Evolutionary conservation across 2,888 invertebrate species (phyloP).

Genomic region (Drepanosiphum platanoidis): DNA sequence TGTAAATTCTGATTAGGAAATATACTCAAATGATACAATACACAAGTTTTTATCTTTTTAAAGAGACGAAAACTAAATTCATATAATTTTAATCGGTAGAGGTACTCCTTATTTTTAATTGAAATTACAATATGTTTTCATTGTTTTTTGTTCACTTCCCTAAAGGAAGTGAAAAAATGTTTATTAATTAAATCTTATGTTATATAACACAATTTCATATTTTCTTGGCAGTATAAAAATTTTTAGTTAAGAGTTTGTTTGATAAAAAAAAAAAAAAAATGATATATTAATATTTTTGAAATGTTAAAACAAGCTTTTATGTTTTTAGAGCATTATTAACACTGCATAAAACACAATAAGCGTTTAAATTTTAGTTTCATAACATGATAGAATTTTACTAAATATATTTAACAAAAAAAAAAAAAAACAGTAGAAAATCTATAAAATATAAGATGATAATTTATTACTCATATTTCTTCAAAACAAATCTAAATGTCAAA

Average conservation of each 20-base stretch:
- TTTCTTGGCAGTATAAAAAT: not conserved
- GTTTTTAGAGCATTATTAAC: not conserved
- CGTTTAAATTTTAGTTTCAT: not conserved
- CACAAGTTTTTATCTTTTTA: too few species aligned
- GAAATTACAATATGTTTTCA: too few species aligned
- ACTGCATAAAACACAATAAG: not conserved
- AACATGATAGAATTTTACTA: not conserved
- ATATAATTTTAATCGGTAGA: too few species aligned
- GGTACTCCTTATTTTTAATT: too few species aligned
- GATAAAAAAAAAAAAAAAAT: not conserved
- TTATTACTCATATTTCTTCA: not conserved
- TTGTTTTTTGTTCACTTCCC: too few species aligned
- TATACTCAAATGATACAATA: too few species aligned
- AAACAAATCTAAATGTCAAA: not conserved
- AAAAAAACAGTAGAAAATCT: not conserved
- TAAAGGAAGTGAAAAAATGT: too few species aligned
- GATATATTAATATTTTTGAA: not conserved
- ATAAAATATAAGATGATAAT: not conserved
- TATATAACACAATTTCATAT: too few species aligned
- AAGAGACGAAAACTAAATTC: too few species aligned
- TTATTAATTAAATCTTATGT: too few species aligned
- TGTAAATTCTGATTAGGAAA: too few species aligned
- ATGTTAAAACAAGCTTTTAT: not conserved
- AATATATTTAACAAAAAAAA: not conserved
- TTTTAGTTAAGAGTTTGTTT: not conserved